Evolutionary conservation across 2,797 vertebrate genomes (phyloP), one percentile per base, ranked within the genome.

Genomic region (Gambelia wislizenii): DNA sequence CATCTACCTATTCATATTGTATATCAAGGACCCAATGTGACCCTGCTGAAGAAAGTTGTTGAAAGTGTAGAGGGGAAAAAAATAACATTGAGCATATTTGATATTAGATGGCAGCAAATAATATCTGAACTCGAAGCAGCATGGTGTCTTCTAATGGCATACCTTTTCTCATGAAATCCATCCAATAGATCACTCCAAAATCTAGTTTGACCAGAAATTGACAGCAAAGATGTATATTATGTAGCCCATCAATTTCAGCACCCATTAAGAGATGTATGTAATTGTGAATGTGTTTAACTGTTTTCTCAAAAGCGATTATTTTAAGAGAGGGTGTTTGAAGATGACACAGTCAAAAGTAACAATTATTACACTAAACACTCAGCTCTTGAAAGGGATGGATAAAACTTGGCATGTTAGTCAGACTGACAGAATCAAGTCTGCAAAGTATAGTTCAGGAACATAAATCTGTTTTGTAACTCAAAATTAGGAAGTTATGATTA

Each of bases 271-370:
- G 91, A 84, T 22, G 67, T 22, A 79, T 70, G 86, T 89, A 89
- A 84, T 80, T 49, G 77, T 44, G 52, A 87, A 86, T n/a, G 42
- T 54, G 74, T 82, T 81, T 70, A 85, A 88, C 5, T 6, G 0
- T 86, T 91, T 92, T 91, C 25, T 79, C 44, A 77, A 82, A 20
- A 61, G 14, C 44, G 80, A 61, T 91, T 25, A 72, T 91, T 91
- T 87, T 76, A 89, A 75, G 42, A 76, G 1, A 3, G 4, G 83
- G 14, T 72, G 61, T 36, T 85, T 87, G 30, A 79, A n/a, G 36
- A 91, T 87, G 42, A 82, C 86, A 93, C 87, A 84, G 70, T 22
- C 77, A 92, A 88, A 22, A 33, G 52, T 74, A 12, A 59, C 54
- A 79, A 89, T 80, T 90, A 67, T 80, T 72, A 2, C 59, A 80